Evolutionary conservation across 2,888 invertebrate species (phyloP).

Genomic region (Oasisia sp.): DNA sequence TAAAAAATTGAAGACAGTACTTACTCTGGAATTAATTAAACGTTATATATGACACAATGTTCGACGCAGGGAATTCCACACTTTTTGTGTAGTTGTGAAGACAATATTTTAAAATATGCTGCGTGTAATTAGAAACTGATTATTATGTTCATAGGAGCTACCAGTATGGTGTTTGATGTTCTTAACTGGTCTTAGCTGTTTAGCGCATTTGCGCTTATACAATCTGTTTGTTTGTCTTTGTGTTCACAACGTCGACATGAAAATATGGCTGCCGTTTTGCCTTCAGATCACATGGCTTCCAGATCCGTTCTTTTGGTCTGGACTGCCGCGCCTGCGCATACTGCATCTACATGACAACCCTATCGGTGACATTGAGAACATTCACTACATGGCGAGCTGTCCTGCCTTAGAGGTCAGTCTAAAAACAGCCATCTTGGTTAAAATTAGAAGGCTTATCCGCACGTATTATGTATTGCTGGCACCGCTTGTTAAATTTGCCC

Average conservation of each 20-base stretch:
- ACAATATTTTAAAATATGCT: no score
- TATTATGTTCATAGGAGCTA: no score
- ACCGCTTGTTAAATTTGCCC: background rate
- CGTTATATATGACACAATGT: no score
- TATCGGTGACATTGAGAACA: conserved; percentile 58
- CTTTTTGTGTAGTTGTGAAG: no score
- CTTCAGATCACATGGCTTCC: conserved; percentile 58
- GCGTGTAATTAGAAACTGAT: no score
- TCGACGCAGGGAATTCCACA: no score
- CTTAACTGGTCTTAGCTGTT: no score
- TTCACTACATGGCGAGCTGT: conserved; percentile 57
- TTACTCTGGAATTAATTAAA: no score
- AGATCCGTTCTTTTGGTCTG: conserved; percentile 58
- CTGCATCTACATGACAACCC: conserved; percentile 65
- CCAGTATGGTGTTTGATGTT: no score
- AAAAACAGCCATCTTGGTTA: background rate
- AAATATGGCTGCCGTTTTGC: conserved; percentile 27
- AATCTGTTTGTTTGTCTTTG: no score
- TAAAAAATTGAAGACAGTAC: no score
- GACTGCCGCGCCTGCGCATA: conserved; percentile 53
- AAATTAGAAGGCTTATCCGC: background rate
- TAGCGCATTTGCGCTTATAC: no score
- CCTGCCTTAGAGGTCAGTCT: conserved; percentile 31
- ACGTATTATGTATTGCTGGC: conserved; percentile 31
- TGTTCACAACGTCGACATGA: background rate